A percentile compares a stretch with the other conserved stretches of the same genome.
These are phyloP conservation scores for Centroberyx gerrardi DNA, from an alignment of 2,797 vertebrate species.

Conservation along the genomic window DNA sequence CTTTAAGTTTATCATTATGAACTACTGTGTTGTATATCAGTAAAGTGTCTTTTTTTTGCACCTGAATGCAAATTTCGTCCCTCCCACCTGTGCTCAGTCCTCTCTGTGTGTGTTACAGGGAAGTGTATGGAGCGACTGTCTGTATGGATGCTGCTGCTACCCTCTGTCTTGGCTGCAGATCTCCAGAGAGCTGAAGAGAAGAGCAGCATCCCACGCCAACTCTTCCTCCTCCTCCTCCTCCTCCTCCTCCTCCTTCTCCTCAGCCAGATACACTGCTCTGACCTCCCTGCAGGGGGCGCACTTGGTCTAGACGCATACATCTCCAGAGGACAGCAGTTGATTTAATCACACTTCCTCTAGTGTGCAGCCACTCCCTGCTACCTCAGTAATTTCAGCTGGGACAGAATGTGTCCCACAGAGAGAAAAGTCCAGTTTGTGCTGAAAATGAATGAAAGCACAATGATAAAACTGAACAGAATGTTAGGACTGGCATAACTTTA, in stretches of 20 bases:
- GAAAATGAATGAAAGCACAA: conserved; percentile 9
- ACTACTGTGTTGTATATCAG: conserved; percentile 15
- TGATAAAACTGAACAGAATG: not conserved
- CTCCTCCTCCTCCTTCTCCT: conserved; percentile 49
- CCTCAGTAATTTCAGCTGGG: conserved; percentile 31
- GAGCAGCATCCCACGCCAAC: conserved; percentile 69
- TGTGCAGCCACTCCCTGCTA: conserved; percentile 49
- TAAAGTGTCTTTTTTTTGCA: conserved; percentile 14
- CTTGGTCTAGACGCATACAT: conserved; percentile 65
- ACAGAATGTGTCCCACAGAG: conserved; percentile 32
- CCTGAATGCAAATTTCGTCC: conserved; percentile 59
- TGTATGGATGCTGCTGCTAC: conserved; percentile 85
- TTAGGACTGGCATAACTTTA: not conserved
- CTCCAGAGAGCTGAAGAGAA: conserved; percentile 83
- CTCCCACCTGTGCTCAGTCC: conserved; percentile 61
- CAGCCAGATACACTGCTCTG: conserved; percentile 68
- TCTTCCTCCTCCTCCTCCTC: conserved; percentile 33
- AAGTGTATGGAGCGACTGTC: conserved; percentile 82
- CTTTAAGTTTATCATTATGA: not conserved
- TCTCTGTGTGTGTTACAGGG: conserved; percentile 65
- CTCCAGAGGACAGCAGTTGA: conserved; percentile 46
- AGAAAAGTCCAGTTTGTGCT: conserved; percentile 29
- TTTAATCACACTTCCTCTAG: conserved; percentile 72
- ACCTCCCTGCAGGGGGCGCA: conserved; percentile 77
- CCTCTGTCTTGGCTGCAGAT: conserved; percentile 85